phyloP scores from a whole-genome alignment of 2,113 vertebrate genomes.

The Petrocephalus microphthalmus region DNA sequence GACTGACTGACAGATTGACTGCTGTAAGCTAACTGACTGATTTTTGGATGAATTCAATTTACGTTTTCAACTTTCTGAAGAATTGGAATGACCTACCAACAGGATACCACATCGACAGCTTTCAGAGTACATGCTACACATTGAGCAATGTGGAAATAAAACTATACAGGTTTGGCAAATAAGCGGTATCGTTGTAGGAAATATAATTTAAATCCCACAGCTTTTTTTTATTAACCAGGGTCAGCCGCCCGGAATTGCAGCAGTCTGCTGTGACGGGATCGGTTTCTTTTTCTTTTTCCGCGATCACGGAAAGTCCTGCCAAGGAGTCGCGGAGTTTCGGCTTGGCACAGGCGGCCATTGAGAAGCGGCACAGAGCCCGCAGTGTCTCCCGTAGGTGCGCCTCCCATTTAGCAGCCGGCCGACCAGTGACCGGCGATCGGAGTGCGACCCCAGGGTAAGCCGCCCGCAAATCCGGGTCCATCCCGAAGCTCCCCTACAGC shows the following conservation, averaged over 20 bases:
- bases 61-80: not conserved
- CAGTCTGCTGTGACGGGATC: not conserved
- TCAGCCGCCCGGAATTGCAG: not conserved
- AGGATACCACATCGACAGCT: not conserved
- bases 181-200: not conserved
- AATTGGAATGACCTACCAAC: not conserved
- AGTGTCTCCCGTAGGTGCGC: slow-evolving; percentile 40
- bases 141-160: not conserved
- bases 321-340: not conserved
- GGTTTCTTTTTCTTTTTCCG: not conserved
- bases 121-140: not conserved
- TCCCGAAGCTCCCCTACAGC: not conserved
- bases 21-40: not conserved
- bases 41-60: not conserved
- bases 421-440: not conserved
- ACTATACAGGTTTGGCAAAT: not conserved
- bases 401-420: slow-evolving; percentile 15
- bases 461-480: slow-evolving; percentile 1
- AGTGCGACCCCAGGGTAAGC: slow-evolving; percentile 20
- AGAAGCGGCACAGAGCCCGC: slow-evolving; percentile 44
- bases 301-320: not conserved
- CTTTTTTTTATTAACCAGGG: not conserved
- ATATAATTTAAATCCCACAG: not conserved
- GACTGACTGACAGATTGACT: no score
- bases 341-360: slow-evolving; percentile 54